These are phyloP conservation scores for Hybognathus amarus DNA, from an alignment of 2,797 vertebrate species.

Conservation along the genomic window DNA sequence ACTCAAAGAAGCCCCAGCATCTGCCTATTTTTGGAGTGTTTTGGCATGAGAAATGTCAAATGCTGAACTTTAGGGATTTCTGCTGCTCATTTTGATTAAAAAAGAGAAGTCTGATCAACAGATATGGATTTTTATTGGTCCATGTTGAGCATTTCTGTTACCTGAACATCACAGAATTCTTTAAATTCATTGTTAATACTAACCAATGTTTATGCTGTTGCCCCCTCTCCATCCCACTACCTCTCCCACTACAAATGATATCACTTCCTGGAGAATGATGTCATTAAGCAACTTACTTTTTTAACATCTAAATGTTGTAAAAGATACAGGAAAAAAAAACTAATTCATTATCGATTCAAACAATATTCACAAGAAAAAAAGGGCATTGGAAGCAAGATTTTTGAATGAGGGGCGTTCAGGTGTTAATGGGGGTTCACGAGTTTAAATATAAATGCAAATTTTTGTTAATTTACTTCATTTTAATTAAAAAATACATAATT, in stretches of 20 bases:
- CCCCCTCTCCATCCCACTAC: neutral
- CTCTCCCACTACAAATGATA: neutral
- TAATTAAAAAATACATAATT: too few relatives aligned
- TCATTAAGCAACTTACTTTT: neutral
- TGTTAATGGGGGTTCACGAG: too few relatives aligned
- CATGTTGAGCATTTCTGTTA: neutral
- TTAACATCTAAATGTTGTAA: neutral
- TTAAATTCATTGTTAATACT: neutral
- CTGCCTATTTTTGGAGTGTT: conserved; percentile 1
- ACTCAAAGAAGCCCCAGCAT: conserved; percentile 4
- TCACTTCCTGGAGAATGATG: conserved; percentile 6
- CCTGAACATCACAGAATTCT: neutral
- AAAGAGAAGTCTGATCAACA: neutral
- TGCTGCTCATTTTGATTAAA: neutral
- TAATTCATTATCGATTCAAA: neutral
- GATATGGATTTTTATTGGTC: neutral
- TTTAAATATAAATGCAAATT: too few relatives aligned
- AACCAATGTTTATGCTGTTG: neutral
- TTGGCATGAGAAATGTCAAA: neutral
- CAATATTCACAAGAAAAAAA: neutral
- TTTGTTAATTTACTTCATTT: too few relatives aligned
- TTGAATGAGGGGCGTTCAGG: too few relatives aligned
- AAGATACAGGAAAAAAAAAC: neutral
- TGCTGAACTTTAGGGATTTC: conserved; percentile 9
- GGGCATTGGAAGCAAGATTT: too few relatives aligned